Base-by-base conservation (phyloP, 92 coral and sea anemone genomes). In the Micromussa lordhowensis region DNA sequence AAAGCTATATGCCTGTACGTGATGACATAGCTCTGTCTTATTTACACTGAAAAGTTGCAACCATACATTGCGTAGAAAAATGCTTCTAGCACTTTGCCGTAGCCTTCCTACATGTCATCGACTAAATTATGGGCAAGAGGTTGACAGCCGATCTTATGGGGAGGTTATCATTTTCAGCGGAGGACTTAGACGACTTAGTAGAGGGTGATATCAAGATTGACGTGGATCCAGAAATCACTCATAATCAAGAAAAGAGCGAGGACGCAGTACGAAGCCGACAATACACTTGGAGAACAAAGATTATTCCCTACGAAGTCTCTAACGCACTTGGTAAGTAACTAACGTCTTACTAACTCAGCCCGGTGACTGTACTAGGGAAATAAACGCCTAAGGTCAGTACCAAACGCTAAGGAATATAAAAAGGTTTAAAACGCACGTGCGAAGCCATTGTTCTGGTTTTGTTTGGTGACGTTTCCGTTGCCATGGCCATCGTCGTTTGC, bases 201-300 rank as follows among this genome's bases (percentile, higher is more conserved):
- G 78, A 73, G 38, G 78, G 78, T 18, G 78, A 73, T 36, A 73
- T 73, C 4, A 73, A 73, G 21, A 35, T 24, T 34, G 78, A 73
- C 28, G 19, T 36, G n/a, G 29, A 19, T 36, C 34, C 18, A 32
- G 26, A 73, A 73, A 73, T 35, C 15, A 38, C 16, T 22, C 19
- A 26, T 24, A 29, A 73, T 18, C 26, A 19, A 26, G 53, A 73
- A 73, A 73, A 21, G 28, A 73, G 34, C 9, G 26, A 36, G 26
- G 78, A 73, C 49, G 78, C 78, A 73, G 21, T 73, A 4, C 78
- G 78, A 36, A 35, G 29, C 53, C 78, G 51, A 32, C 51, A 73
- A 38, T 73, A 73, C 34, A 73, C 28, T 8, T 73, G 78, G 78
- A 32, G 78, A 17, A 73, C 78, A 8, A 73, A 73, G 53, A 18